Evolutionary conservation across 2,888 invertebrate species (phyloP).

Genomic region (Scotopteryx bipunctaria): DNA sequence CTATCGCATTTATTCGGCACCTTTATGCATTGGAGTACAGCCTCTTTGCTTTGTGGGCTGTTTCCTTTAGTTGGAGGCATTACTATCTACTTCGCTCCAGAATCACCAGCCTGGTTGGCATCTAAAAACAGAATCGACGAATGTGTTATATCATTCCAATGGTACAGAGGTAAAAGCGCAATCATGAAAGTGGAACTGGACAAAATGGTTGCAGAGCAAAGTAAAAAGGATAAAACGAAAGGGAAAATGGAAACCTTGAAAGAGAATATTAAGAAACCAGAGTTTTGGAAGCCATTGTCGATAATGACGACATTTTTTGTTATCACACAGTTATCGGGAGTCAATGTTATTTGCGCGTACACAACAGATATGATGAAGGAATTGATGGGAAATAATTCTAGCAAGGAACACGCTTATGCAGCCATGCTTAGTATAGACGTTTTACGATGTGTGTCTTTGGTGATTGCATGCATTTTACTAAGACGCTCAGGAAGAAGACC

Average conservation of each 20-base stretch:
- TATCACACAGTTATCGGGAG: conserved; percentile 87
- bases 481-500: conserved; percentile 85
- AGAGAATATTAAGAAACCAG: conserved; percentile 74
- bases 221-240: conserved; percentile 55
- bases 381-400: conserved; percentile 76
- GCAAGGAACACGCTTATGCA: conserved; percentile 80
- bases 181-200: conserved; percentile 77
- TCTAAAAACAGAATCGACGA: conserved; percentile 82
- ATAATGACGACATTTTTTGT: conserved; percentile 86
- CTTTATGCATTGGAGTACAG: conserved; percentile 83
- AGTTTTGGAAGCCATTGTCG: conserved; percentile 84
- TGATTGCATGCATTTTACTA: conserved; percentile 84
- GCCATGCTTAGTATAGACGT: conserved; percentile 87
- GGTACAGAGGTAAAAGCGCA: conserved; percentile 82
- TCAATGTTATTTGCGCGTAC: conserved; percentile 88
- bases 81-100: conserved; percentile 84
- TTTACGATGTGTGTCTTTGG: conserved; percentile 84
- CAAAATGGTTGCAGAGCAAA: conserved; percentile 71
- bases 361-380: conserved; percentile 86
- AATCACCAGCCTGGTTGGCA: conserved; percentile 88
- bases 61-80: conserved; percentile 80
- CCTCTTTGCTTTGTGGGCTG: conserved; percentile 81
- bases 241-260: conserved; percentile 63
- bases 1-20: conserved; percentile 86
- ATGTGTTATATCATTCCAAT: conserved; percentile 83